These are phyloP conservation scores for Icerya purchasi DNA, from an alignment of 2,888 invertebrate species.

Conservation along the genomic window DNA sequence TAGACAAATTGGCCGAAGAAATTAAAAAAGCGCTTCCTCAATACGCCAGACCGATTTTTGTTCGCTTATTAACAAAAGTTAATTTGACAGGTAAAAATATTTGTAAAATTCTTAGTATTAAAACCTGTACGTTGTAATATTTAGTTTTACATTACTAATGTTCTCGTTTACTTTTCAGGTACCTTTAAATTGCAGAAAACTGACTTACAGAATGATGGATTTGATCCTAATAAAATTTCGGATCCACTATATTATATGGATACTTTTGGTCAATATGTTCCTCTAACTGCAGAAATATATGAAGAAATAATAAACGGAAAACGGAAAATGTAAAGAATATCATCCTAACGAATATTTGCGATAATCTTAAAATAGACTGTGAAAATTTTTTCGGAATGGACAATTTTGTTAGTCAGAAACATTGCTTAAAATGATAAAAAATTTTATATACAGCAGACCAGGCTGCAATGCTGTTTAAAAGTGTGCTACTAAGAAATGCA, in stretches of 20 bases:
- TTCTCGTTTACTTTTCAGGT: slow-evolving; percentile 39
- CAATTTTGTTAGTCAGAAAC: no score
- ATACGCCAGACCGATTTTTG: slow-evolving; percentile 36
- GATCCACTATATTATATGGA: slow-evolving; percentile 30
- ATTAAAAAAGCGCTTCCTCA: slow-evolving; percentile 27
- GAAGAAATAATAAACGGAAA: slow-evolving; percentile 28
- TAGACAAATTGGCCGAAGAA: slow-evolving; percentile 22
- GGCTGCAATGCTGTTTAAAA: no score
- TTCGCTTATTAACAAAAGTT: slow-evolving; percentile 23
- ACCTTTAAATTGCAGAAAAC: slow-evolving; percentile 93
- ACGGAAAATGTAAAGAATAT: slow-evolving; percentile 30
- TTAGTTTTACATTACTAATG: no score
- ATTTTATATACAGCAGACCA: no score
- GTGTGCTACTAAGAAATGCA: no score
- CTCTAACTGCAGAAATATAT: slow-evolving; percentile 24
- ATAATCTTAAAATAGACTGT: no score
- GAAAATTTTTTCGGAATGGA: no score
- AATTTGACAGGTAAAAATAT: slow-evolving; percentile 35
- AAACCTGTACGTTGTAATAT: no score
- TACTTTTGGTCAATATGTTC: slow-evolving; percentile 25
- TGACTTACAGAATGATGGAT: slow-evolving; percentile 75
- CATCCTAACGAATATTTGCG: no score
- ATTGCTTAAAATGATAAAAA: no score
- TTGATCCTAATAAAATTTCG: slow-evolving; percentile 30
- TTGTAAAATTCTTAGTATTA: no score